A percentile compares a stretch with the other conserved stretches of the same genome.
These are phyloP conservation scores for Dysidea cf. avara DNA, from an alignment of 37 sponge, comb jelly and placozoan species.

Conservation along the genomic window DNA sequence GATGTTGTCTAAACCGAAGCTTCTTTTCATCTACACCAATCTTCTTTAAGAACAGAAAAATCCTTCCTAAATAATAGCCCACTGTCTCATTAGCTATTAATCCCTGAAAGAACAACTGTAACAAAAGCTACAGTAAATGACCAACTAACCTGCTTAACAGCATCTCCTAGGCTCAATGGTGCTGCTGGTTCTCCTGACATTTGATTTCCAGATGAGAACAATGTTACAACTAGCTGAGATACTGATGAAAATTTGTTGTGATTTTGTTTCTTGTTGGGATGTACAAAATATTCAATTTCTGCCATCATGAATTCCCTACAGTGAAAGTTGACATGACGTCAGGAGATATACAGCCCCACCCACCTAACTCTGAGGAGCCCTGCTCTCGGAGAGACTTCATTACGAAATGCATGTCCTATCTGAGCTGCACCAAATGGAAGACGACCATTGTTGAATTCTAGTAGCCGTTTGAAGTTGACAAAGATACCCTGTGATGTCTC, in stretches of 20 bases:
- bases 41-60: constrained; percentile 68
- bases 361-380: constrained; percentile 90
- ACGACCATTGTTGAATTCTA: constrained; percentile 92
- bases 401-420: constrained; percentile 89
- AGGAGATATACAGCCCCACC: background rate
- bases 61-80: constrained; percentile 92
- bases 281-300: constrained; percentile 97
- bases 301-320: constrained; percentile 95
- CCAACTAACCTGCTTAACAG: constrained; percentile 53
- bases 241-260: constrained; percentile 66
- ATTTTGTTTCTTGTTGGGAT: constrained; percentile 72
- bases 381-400: constrained; percentile 96
- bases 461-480: constrained; percentile 95
- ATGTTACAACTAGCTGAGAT: constrained; percentile 45
- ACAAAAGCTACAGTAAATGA: no score
- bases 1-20: constrained; percentile 94
- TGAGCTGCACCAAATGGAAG: constrained; percentile 98
- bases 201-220: constrained; percentile 78
- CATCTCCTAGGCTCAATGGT: constrained; percentile 68
- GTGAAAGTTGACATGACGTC: background rate
- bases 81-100: constrained; percentile 80
- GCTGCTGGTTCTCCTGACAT: constrained; percentile 64
- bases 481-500: constrained; percentile 99
- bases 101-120: constrained; percentile 50
- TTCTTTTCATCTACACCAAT: constrained; percentile 76